These are phyloP conservation scores for Acomys russatus DNA, from an alignment of 2,797 vertebrate genomes.

Conservation along the genomic window DNA sequence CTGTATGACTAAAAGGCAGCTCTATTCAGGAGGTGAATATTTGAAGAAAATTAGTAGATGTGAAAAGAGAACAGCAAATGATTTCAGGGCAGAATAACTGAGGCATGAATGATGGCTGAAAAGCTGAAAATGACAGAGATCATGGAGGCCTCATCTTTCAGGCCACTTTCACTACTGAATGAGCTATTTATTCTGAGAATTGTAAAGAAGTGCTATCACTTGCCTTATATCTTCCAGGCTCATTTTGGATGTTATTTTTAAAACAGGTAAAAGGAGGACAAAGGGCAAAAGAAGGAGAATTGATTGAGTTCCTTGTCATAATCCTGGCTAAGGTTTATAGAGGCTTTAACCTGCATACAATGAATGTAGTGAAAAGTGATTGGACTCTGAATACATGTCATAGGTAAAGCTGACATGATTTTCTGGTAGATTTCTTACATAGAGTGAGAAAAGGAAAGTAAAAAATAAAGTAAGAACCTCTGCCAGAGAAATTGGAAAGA, in stretches of 20 bases:
- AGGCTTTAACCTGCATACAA: slow-evolving; percentile 6
- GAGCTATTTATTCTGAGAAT: slow-evolving; percentile 23
- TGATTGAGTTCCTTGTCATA: background rate
- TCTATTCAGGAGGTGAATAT: slow-evolving; percentile 40
- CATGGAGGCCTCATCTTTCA: background rate
- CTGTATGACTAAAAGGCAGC: background rate
- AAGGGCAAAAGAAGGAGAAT: background rate
- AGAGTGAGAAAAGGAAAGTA: slow-evolving; percentile 1
- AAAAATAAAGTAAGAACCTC: background rate
- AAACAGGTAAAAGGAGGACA: background rate
- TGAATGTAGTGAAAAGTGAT: background rate
- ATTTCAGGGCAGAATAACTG: slow-evolving; percentile 7
- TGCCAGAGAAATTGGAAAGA: slow-evolving; percentile 6
- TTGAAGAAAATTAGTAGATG: slow-evolving; percentile 30
- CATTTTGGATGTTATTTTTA: slow-evolving; percentile 8
- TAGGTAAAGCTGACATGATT: slow-evolving; percentile 30
- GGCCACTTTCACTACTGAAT: background rate
- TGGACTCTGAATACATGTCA: slow-evolving; percentile 30
- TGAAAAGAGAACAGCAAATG: slow-evolving; percentile 9
- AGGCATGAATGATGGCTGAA: background rate
- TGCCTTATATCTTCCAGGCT: slow-evolving; percentile 49
- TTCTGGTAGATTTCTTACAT: background rate
- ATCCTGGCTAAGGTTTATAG: background rate
- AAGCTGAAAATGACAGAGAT: slow-evolving; percentile 2
- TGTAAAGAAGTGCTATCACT: slow-evolving; percentile 33